Evolutionary conservation across 2,888 invertebrate species (phyloP).

Genomic region (Heteromyza rotundicornis): DNA sequence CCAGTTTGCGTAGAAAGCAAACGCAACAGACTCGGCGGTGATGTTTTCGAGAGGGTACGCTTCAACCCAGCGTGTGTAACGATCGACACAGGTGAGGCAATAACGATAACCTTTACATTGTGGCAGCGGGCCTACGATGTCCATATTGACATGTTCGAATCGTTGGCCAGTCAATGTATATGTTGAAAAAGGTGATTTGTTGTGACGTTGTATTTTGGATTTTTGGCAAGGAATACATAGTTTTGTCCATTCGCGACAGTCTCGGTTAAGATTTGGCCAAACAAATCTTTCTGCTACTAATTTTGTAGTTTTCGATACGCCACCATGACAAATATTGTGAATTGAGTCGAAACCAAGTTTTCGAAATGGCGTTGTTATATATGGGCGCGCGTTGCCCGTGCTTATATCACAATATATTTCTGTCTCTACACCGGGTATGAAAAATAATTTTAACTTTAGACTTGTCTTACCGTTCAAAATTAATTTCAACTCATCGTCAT

Average conservation of each 20-base stretch:
- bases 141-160: constrained; percentile 36
- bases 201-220: constrained; percentile 11
- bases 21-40: constrained; percentile 35
- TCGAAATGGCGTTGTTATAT: constrained; percentile 17
- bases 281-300: constrained; percentile 1
- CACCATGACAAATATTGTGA: constrained; percentile 14
- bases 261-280: constrained; percentile 10
- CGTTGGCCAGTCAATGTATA: constrained; percentile 12
- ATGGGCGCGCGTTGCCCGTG: constrained; percentile 11
- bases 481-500: background rate
- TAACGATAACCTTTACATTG: constrained; percentile 42
- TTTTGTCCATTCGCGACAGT: constrained; percentile 10
- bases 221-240: constrained; percentile 19
- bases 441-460: constrained; percentile 13
- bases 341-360: constrained; percentile 12
- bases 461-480: background rate
- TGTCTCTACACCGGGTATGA: constrained; percentile 3
- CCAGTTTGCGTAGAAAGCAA: constrained; percentile 54
- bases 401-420: constrained; percentile 11
- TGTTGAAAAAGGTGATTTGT: constrained; percentile 2
- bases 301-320: background rate
- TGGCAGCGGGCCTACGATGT: constrained; percentile 60
- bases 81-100: constrained; percentile 44
- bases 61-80: constrained; percentile 39
- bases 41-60: constrained; percentile 37